Conservation (phyloP, 2,113 vertebrate genomes). For the Triplophysa rosa region DNA sequence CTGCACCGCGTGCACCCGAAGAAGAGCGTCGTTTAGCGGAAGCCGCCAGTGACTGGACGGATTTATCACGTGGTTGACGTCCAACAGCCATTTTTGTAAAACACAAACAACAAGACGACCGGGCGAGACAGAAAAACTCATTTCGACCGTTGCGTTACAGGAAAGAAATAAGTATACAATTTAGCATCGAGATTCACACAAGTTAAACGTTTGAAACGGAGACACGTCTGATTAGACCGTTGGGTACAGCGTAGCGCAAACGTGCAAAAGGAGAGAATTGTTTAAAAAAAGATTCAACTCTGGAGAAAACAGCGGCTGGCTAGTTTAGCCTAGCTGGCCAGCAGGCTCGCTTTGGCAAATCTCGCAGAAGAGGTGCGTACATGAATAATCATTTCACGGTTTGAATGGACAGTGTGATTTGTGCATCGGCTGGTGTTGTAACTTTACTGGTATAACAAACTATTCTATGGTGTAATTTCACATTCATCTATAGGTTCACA, state of each 20-base stretch:
- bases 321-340: constrained; percentile 50
- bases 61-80: constrained; percentile 59
- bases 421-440: not conserved
- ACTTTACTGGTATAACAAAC: not conserved
- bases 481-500: not conserved
- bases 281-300: constrained; percentile 35
- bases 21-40: not conserved
- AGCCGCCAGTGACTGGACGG: constrained; percentile 13
- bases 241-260: constrained; percentile 16
- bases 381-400: not conserved
- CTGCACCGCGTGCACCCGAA: not conserved
- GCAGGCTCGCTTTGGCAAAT: constrained; percentile 35
- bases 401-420: not conserved
- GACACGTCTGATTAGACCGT: not conserved
- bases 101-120: constrained; percentile 74
- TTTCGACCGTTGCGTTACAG: constrained; percentile 33
- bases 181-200: constrained; percentile 7
- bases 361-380: constrained; percentile 39
- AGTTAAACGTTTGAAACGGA: constrained; percentile 16
- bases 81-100: constrained; percentile 75
- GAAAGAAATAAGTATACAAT: constrained; percentile 7
- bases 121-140: constrained; percentile 57
- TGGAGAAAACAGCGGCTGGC: constrained; percentile 30
- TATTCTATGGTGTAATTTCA: not conserved
- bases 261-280: constrained; percentile 27